Evolutionary conservation across 1,140 invertebrate species (phyloP), one percentile per base, ranked within the genome.

Genomic region (Lepidurus packardi): DNA sequence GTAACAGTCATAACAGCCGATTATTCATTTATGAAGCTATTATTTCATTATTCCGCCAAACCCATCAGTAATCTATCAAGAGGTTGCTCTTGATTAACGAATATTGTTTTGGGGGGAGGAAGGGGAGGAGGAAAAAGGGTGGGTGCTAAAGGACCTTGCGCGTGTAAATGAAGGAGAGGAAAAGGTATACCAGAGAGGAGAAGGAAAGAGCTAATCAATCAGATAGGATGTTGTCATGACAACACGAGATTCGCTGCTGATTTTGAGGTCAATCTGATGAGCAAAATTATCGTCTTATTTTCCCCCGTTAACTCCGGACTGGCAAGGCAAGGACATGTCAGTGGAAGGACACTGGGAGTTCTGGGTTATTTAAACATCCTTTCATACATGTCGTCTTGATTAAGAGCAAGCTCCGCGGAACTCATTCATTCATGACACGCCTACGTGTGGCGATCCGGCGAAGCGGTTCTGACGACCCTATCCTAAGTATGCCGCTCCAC

Each of bases 281-380:
- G 53, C 16, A 65, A 21, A 16, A 65, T 65, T 65, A 65, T 65
- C 53, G 53, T 13, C 16, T 65, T 65, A 21, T 65, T 65, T 65
- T 16, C 13, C 53, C 53, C 53, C 45, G 45, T 47, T 47, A 47
- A 47, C 45, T 16, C 53, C 21, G 47, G 13, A n/a, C 4, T 11
- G 53, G 34, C 34, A 3, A 13, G n/a, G n/a, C 16, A 65, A 65
- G 53, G 53, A 16, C 53, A 65, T 65, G 53, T 65, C 53, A 65
- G 8, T 21, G 53, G 53, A 21, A n/a, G 16, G 53, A 65, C 53
- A 65, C 53, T 65, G 53, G 45, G 45, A 10, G 45, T 16, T 47
- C 45, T 47, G 45, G 53, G 53, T 65, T 65, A 65, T 65, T 65
- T 13, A 65, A 65, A 65, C 53, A 65, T 65, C 53, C 53, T 65